phyloP scores from a whole-genome alignment of 2,888 invertebrate genomes.

The Pheosia tremula region DNA sequence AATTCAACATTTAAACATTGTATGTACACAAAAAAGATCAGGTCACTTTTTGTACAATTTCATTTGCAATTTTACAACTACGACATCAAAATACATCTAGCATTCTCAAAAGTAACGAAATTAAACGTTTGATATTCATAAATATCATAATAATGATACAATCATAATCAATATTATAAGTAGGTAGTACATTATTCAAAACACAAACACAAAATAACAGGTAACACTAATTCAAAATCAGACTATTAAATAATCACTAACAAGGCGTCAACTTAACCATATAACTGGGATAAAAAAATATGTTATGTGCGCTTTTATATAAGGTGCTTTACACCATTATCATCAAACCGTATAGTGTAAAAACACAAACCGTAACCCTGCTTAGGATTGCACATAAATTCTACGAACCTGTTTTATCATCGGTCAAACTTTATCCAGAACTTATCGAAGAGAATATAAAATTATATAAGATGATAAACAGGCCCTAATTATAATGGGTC shows the following conservation, averaged over 20 bases:
- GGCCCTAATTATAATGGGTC: no score
- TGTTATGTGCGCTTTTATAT: conserved; percentile 67
- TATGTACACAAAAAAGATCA: conserved; percentile 66
- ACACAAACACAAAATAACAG: conserved; percentile 67
- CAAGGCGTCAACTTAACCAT: conserved; percentile 65
- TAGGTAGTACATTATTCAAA: conserved; percentile 36
- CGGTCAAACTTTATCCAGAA: no score
- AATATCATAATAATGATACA: conserved; percentile 24
- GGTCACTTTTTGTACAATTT: conserved; percentile 77
- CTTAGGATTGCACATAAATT: conserved; percentile 48
- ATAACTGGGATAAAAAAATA: conserved; percentile 58
- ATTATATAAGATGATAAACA: no score
- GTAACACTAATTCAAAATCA: conserved; percentile 72
- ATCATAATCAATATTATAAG: conserved; percentile 7
- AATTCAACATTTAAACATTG: conserved; percentile 44
- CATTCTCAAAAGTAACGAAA: conserved; percentile 32
- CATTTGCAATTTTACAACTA: conserved; percentile 28
- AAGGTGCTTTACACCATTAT: conserved; percentile 55
- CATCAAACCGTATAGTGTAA: conserved; percentile 22
- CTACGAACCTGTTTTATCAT: no score
- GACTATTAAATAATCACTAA: conserved; percentile 73
- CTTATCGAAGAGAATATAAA: no score
- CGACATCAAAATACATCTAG: conserved; percentile 19
- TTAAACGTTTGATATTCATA: conserved; percentile 45
- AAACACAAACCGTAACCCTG: conserved; percentile 41